Conservation (phyloP, 2,797 vertebrate species). For the Macropus fuliginosus region DNA sequence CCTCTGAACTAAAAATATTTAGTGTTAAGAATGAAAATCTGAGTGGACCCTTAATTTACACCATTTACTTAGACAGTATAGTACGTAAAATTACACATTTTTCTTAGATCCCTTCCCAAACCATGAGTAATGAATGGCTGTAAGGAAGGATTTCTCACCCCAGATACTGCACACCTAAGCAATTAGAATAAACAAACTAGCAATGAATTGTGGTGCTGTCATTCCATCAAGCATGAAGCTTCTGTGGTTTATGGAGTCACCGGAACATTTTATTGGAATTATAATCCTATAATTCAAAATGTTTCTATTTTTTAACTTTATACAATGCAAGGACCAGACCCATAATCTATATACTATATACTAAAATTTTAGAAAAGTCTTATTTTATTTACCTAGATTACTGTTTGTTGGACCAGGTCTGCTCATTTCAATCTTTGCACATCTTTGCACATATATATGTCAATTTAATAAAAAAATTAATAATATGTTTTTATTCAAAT, state of each 20-base stretch:
- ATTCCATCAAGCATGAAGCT: background rate
- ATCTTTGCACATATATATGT: conserved; percentile 76
- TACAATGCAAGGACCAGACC: background rate
- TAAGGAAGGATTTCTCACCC: background rate
- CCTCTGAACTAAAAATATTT: conserved; percentile 9
- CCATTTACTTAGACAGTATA: background rate
- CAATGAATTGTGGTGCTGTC: background rate
- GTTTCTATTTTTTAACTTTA: background rate
- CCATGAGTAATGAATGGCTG: background rate
- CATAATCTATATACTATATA: background rate
- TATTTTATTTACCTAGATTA: conserved; percentile 3
- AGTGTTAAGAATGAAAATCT: background rate
- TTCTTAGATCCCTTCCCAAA: background rate
- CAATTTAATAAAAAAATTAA: conserved; percentile 80
- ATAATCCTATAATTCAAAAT: conserved; percentile 25
- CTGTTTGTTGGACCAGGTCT: conserved; percentile 70
- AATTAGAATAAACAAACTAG: background rate
- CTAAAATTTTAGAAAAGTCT: conserved; percentile 74
- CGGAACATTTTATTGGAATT: background rate
- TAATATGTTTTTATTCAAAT: conserved; percentile 81
- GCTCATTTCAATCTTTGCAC: conserved; percentile 69
- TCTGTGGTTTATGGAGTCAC: background rate
- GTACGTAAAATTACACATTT: background rate
- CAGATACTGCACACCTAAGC: background rate
- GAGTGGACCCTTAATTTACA: background rate